Evolutionary conservation across 30 jellyfish, hydroid and myxozoan species (phyloP), one percentile per base, ranked within the genome.

Genomic region (Aurelia aurita complex sp. Pacific): DNA sequence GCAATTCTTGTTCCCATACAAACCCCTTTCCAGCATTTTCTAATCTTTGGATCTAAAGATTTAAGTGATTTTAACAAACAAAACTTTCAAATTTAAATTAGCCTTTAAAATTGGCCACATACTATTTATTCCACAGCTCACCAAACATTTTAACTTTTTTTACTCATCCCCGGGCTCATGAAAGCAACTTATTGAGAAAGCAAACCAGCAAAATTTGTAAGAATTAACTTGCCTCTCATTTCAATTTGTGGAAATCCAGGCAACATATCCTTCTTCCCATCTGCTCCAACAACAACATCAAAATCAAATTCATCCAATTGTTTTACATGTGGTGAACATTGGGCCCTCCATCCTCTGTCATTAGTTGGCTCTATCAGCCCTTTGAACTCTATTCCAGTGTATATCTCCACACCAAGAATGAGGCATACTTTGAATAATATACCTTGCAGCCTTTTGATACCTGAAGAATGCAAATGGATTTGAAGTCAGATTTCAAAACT

Each of bases 211-310:
- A 46, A 46, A 9, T 14, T 6, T 46, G 57, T 46, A 46, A 46
- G 57, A 46, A 46, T 46, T 9, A 53, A 50, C 83, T 14, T 64
- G 85, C 99, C 99, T 89, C 99, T 77, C 83, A 94, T 84, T 81
- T 94, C 99, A 60, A 94, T 94, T 85, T 94, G 99, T 19, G 90
- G 97, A 94, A 94, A 94, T 16, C 99, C 99, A 13, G 99, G 99
- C 52, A 94, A 88, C 73, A 94, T 82, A 80, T 94, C 94, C 85
- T 94, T 94, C 67, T 94, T 94, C 5, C 99, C 99, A 86, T 94
- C 99, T 40, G 99, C 99, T 14, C 97, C 97, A 72, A 94, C 82
- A 42, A 89, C 78, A 38, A 89, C 88, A 86, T 94, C 93, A 85
- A 94, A 89, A 42, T 55, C 76, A 55, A 59, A 89, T 50, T 94